Evolutionary conservation across 2,888 invertebrate genomes (phyloP), one percentile per base, ranked within the genome.

Genomic region (Selenia dentaria): DNA sequence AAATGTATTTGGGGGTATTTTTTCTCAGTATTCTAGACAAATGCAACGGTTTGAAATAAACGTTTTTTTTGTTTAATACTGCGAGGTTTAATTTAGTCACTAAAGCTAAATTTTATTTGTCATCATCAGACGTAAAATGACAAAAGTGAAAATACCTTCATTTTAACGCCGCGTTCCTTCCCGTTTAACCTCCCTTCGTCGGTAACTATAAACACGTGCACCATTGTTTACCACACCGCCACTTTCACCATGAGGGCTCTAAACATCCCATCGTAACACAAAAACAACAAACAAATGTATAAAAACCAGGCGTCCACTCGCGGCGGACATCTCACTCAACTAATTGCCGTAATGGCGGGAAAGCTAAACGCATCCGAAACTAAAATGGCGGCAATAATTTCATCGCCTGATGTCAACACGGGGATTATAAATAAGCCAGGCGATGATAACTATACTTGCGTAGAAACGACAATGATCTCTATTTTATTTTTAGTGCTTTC

Each of bases 301-400:
- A 84, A 84, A 85, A 82, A 70, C 67, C 65, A 67, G 69, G 65
- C 87, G 85, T 83, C 83, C 83, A 74, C 72, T 58, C 16, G 16
- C 56, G 51, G 77, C 84, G 88, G 89, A 89, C 85, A 84, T 88
- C 86, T 89, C 88, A 88, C 84, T 89, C 89, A 88, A 89, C 89
- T 89, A 89, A 89, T 89, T 87, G 86, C 62, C 77, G 43, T 85
- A 87, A 88, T 87, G 81, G 87, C 80, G 81, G 84, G 83, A 83
- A 71, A 85, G 82, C 74, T 68, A 79, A 83, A 77, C 70, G 71
- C 61, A 64, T 69, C 73, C 72, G 78, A 77, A 81, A 88, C 77
- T 72, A 79, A 78, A 80, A 88, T 77, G 79, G 83, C 80, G 50
- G 74, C 81, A 70, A 83, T 84, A 79, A 85, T 82, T 85, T 85